Evolutionary conservation across 2,113 vertebrate species (phyloP).

Genomic region (Semnornis frantzii): DNA sequence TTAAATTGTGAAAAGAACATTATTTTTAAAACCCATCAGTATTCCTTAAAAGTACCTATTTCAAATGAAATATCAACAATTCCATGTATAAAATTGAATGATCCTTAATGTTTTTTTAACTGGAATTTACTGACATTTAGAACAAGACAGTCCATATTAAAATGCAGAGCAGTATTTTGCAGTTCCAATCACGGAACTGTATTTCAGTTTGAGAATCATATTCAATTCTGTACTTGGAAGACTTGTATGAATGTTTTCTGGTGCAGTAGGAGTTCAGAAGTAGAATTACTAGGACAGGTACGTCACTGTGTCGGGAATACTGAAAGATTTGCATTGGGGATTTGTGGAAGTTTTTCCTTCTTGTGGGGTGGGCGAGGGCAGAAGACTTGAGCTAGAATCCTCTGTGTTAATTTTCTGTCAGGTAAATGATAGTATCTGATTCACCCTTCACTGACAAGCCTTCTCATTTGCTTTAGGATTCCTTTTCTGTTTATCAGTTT

Average conservation of each 20-base stretch:
- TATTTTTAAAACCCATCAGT: background rate
- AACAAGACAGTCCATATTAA: background rate
- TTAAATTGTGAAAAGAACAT: background rate
- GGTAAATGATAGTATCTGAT: background rate
- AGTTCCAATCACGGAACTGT: background rate
- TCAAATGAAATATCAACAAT: background rate
- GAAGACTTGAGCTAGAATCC: background rate
- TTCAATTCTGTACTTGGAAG: background rate
- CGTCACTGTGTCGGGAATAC: background rate
- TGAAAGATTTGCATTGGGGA: background rate
- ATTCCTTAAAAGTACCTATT: slow-evolving; percentile 8
- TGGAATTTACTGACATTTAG: background rate
- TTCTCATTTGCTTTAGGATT: slow-evolving; percentile 3
- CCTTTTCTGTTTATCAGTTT: slow-evolving; percentile 18
- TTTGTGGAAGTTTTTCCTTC: slow-evolving; percentile 7
- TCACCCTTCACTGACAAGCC: background rate
- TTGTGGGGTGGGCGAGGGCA: background rate
- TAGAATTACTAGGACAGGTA: slow-evolving; percentile 13
- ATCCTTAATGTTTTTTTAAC: background rate
- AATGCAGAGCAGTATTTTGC: background rate
- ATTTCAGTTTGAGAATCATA: background rate
- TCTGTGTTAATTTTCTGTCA: background rate
- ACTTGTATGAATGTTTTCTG: background rate
- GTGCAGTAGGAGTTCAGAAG: background rate
- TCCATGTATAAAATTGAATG: background rate